Percentiles rank a stretch among this genome's conserved stretches.
Conservation (phyloP, 2,113 vertebrate genomes). For the Hemibagrus wyckioides region DNA sequence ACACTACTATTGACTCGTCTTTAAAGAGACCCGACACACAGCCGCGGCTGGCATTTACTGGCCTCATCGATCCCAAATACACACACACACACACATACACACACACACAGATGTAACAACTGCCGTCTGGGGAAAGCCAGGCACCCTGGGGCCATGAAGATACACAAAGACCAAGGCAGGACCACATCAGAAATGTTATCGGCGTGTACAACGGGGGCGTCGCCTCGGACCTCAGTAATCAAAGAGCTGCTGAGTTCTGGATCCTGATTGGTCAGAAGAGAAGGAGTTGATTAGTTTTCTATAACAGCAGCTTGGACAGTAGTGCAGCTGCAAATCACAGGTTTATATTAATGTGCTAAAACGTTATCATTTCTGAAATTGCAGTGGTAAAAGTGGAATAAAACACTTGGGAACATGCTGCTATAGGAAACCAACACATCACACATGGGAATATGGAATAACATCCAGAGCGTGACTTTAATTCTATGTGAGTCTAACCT, state of each 20-base stretch:
- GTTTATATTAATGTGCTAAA: too few species aligned
- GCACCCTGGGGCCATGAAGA: slow-evolving; percentile 11
- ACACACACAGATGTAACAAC: slow-evolving; percentile 33
- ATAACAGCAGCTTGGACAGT: background rate
- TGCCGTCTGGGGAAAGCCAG: slow-evolving; percentile 36
- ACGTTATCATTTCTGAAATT: background rate
- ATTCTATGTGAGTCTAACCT: background rate
- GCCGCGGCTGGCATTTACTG: slow-evolving; percentile 47
- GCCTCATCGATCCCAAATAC: slow-evolving; percentile 42
- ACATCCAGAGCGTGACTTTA: background rate
- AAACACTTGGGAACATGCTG: background rate
- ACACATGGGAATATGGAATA: background rate
- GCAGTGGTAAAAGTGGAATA: background rate
- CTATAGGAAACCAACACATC: background rate
- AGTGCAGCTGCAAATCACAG: background rate
- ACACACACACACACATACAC: background rate
- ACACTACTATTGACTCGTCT: slow-evolving; percentile 47
- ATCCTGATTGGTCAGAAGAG: background rate
- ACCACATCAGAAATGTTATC: slow-evolving; percentile 34
- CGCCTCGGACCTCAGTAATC: background rate
- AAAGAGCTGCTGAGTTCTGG: background rate
- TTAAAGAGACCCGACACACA: slow-evolving; percentile 38
- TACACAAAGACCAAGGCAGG: background rate
- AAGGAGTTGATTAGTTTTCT: background rate
- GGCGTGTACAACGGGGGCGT: slow-evolving; percentile 25